Conservation (phyloP, 1,140 invertebrate species). For the Drosophila pseudoananassae region DNA sequence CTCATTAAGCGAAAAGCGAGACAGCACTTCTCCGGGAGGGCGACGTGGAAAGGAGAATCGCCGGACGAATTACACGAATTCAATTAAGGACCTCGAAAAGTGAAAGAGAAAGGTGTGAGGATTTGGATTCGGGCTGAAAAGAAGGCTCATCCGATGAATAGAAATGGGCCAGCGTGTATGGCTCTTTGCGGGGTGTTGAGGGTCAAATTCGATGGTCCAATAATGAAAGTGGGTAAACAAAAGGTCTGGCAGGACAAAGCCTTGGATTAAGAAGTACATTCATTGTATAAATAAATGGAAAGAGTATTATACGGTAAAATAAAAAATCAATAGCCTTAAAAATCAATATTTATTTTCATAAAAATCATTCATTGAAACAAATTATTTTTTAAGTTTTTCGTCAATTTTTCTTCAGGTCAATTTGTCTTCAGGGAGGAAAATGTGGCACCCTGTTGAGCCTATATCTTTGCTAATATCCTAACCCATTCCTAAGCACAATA, state of each 20-base stretch:
- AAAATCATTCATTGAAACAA: too few relatives aligned
- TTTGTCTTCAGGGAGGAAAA: too few relatives aligned
- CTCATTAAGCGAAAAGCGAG: conserved; percentile 67
- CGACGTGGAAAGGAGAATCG: conserved; percentile 33
- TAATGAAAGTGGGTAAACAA: background rate
- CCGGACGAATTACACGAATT: conserved; percentile 77
- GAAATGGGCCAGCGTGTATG: conserved; percentile 31
- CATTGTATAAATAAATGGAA: too few relatives aligned
- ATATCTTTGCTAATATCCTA: too few relatives aligned
- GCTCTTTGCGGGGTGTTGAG: background rate
- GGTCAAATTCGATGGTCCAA: background rate
- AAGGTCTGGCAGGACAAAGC: background rate
- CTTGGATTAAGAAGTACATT: background rate
- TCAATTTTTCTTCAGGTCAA: too few relatives aligned
- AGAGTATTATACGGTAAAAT: too few relatives aligned
- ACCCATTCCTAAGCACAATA: too few relatives aligned
- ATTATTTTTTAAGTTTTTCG: too few relatives aligned
- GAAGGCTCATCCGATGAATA: conserved; percentile 65
- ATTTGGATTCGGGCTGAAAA: conserved; percentile 34
- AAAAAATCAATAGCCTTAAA: too few relatives aligned
- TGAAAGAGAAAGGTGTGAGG: conserved; percentile 60
- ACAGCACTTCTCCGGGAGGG: conserved; percentile 14
- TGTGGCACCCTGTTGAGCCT: too few relatives aligned
- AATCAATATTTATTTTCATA: too few relatives aligned
- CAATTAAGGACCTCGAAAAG: conserved; percentile 67